phyloP scores from a whole-genome alignment of 1,140 invertebrate species.

The Bombyx mandarina region DNA sequence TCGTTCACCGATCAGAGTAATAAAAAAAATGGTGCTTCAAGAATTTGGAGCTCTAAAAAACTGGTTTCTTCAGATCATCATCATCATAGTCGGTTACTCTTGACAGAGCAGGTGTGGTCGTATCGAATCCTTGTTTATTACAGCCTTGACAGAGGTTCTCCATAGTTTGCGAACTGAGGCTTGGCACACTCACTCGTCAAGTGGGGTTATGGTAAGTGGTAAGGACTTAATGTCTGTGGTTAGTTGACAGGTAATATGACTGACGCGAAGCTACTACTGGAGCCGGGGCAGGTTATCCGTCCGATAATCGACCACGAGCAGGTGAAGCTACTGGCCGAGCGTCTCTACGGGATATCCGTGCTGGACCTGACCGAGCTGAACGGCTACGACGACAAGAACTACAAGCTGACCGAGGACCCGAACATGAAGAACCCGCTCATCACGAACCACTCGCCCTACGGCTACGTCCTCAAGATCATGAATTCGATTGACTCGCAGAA shows the following conservation, averaged over 20 bases:
- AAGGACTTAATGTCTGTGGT: too few relatives aligned
- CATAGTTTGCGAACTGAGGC: too few relatives aligned
- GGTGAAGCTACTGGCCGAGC: constrained; percentile 72
- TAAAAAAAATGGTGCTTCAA: too few relatives aligned
- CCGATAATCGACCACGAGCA: constrained; percentile 72
- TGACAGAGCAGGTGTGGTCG: too few relatives aligned
- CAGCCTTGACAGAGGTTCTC: too few relatives aligned
- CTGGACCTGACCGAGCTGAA: constrained; percentile 78
- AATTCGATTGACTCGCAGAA: constrained; percentile 86
- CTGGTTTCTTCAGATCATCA: too few relatives aligned
- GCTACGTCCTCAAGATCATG: constrained; percentile 86
- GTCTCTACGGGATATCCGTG: constrained; percentile 79
- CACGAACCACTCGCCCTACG: constrained; percentile 66
- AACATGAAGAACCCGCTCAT: constrained; percentile 75
- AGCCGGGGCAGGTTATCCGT: constrained; percentile 75
- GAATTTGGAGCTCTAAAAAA: too few relatives aligned
- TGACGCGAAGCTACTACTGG: constrained; percentile 28
- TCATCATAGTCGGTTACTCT: too few relatives aligned
- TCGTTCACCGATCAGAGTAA: too few relatives aligned
- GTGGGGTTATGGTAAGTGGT: too few relatives aligned
- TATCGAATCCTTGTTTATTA: too few relatives aligned
- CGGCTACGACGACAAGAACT: constrained; percentile 89
- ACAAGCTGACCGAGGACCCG: constrained; percentile 64
- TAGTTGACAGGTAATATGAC: constrained; percentile 23
- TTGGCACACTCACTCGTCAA: too few relatives aligned